Percentiles rank a stretch among this genome's conserved stretches.
Conservation (phyloP, 1,140 invertebrate species). For the Mamestra configurata region DNA sequence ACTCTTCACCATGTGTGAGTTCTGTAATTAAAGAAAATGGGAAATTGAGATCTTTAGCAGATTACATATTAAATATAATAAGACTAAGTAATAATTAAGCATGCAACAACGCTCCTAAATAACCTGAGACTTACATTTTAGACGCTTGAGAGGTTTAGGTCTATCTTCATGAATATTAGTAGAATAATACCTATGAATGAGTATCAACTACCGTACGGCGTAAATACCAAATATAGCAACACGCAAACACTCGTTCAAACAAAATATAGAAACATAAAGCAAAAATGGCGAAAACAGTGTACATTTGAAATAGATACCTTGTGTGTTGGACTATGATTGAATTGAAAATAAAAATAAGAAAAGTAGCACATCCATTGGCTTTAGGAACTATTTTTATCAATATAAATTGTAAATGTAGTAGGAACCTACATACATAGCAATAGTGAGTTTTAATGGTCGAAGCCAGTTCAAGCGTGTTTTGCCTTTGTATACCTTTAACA, state of each 20-base stretch:
- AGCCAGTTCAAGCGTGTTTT: slow-evolving; percentile 28
- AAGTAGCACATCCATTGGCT: background rate
- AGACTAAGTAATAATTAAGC: background rate
- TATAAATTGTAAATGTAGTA: background rate
- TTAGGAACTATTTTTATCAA: background rate
- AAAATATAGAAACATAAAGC: too few species aligned
- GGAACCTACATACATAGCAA: background rate
- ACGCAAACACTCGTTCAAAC: too few species aligned
- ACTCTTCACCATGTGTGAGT: slow-evolving; percentile 74
- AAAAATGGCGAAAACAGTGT: too few species aligned
- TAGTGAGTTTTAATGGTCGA: slow-evolving; percentile 15
- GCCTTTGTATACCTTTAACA: slow-evolving; percentile 65
- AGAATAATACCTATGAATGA: background rate
- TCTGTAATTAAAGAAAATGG: slow-evolving; percentile 69
- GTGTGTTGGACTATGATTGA: too few species aligned
- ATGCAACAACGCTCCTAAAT: background rate
- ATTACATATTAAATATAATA: background rate
- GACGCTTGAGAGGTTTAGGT: too few species aligned
- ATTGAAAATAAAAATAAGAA: background rate
- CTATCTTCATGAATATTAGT: too few species aligned
- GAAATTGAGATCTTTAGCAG: slow-evolving; percentile 15
- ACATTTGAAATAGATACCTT: too few species aligned
- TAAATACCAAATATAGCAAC: too few species aligned
- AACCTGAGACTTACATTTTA: background rate
- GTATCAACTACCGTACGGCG: background rate